Base-by-base conservation (phyloP, 2,113 vertebrate species). In the Urocynchramus pylzowi region DNA sequence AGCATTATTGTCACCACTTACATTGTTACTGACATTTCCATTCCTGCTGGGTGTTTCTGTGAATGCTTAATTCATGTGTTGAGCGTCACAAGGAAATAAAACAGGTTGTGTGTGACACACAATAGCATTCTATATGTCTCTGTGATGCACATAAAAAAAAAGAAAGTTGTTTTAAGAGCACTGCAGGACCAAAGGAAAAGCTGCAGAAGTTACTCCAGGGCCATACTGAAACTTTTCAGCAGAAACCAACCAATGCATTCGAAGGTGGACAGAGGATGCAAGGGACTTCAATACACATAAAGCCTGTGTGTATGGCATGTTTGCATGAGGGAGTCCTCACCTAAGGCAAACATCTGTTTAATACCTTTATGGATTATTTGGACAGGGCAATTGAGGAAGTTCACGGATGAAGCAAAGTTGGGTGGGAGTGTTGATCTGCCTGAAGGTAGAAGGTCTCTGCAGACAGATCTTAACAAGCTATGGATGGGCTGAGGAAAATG, bases 51-150 rank as follows among this genome's bases (percentile, higher is more conserved):
- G 31, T 7, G 0, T 70, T 85, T 83, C 56, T 78, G 37, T 49
- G 54, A 57, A 52, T 44, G 31, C 11, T 80, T 71, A 15, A 45
- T 6, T 31, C 2, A 0, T 3, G 19, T 39, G 16, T n/a, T 45
- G 52, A 67, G 31, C 31, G 49, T 44, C 15, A 2, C 5, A 37
- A 26, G 11, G 61, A 75, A 86, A 47, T 8, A n/a, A 63, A 35
- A 30, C 28, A 67, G 39, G 21, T 22, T 45, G 24, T 0, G 0
- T 50, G 37, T 68, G 47, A 75, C n/a, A 59, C 18, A 49, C 2
- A 74, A 33, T 7, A 87, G 26, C 23, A 49, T 65, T 83, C n/a
- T 27, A 8, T 8, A 13, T 11, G 15, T 53, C 42, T 19, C 31
- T 6, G 4, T 8, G 19, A 56, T 16, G 24, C 3, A 10, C 15